Conservation (phyloP, 2,797 vertebrate genomes). For the Pangasius krempfi region DNA sequence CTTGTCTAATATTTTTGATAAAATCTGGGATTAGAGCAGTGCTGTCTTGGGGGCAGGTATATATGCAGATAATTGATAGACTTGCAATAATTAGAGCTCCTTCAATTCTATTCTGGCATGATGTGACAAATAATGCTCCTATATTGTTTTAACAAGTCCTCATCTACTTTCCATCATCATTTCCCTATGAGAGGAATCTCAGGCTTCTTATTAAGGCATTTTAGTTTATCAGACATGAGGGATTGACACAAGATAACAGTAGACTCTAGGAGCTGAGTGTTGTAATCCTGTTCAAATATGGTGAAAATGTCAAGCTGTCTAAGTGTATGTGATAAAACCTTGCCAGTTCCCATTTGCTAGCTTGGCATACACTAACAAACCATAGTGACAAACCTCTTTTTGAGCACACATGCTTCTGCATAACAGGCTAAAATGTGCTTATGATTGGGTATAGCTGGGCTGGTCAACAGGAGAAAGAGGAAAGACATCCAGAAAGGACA, state of each 20-base stretch:
- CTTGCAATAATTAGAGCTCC: background rate
- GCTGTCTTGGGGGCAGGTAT: background rate
- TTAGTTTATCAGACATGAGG: background rate
- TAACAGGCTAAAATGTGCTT: background rate
- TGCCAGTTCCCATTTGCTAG: background rate
- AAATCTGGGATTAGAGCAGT: background rate
- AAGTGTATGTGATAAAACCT: background rate
- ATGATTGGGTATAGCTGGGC: background rate
- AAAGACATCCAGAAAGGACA: background rate
- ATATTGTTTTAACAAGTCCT: background rate
- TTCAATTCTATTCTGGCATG: background rate
- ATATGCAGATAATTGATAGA: background rate
- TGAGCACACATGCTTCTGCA: background rate
- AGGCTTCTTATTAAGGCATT: background rate
- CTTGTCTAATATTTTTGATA: background rate
- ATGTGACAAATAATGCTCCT: background rate
- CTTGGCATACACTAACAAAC: background rate
- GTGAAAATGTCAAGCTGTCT: background rate
- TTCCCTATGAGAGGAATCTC: too few relatives aligned
- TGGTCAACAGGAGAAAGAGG: background rate
- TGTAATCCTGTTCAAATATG: constrained; percentile 7
- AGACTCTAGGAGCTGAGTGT: background rate
- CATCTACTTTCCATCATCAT: background rate
- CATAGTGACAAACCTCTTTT: background rate
- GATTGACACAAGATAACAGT: background rate